Conservation (phyloP, 2,113 vertebrate species). For the Melospiza georgiana region DNA sequence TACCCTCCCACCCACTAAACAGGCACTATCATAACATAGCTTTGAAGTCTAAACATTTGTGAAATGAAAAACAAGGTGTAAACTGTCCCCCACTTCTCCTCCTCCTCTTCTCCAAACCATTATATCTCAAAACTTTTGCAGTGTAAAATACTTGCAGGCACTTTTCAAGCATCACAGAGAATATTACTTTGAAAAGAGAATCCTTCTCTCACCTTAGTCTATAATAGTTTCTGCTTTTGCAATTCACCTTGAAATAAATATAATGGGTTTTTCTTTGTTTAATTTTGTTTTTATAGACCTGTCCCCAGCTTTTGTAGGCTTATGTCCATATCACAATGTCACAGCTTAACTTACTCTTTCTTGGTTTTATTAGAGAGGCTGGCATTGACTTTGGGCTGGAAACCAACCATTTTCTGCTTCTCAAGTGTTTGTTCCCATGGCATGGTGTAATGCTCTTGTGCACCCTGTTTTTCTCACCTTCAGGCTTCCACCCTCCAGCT, state of each 20-base stretch:
- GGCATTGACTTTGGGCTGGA: not conserved
- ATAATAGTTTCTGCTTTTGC: not conserved
- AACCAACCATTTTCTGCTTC: not conserved
- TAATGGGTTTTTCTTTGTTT: not conserved
- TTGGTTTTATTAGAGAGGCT: not conserved
- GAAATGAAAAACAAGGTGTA: not conserved
- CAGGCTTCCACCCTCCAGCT: not conserved
- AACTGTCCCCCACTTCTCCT: not conserved
- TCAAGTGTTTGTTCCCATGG: not conserved
- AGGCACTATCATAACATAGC: not conserved
- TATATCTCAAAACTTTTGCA: not conserved
- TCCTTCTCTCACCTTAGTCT: not conserved
- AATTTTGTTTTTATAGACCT: not conserved
- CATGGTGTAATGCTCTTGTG: not conserved
- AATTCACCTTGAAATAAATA: not conserved
- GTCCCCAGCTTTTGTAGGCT: not conserved
- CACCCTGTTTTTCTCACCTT: not conserved
- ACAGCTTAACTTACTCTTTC: not conserved
- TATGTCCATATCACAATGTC: not conserved
- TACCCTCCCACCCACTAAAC: not conserved
- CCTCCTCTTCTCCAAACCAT: not conserved
- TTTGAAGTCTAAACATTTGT: not conserved
- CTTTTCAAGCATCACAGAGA: not conserved
- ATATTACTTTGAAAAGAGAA: not conserved
- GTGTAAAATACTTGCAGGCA: not conserved